These are phyloP conservation scores for Falco peregrinus DNA, from an alignment of 2,797 vertebrate species.

Conservation along the genomic window DNA sequence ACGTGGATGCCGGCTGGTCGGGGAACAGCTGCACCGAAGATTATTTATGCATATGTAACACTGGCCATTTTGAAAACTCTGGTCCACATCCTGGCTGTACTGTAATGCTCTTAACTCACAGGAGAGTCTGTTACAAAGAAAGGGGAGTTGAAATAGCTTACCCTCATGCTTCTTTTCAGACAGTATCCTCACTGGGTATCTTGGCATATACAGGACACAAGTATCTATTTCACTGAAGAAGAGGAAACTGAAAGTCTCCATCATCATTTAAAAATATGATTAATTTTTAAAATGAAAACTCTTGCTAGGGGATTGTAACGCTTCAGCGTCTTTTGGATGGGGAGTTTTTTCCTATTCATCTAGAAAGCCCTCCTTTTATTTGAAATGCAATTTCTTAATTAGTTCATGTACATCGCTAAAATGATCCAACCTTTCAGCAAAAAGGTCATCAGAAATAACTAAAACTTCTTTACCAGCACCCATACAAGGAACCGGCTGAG, in stretches of 20 bases:
- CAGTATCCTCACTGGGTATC: background rate
- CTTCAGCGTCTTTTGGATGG: background rate
- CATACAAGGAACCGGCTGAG: background rate
- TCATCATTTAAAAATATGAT: background rate
- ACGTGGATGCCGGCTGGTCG: background rate
- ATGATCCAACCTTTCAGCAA: background rate
- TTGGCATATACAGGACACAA: background rate
- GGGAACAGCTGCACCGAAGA: slow-evolving; percentile 49
- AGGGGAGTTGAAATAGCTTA: background rate
- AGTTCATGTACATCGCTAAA: background rate
- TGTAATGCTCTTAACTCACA: background rate
- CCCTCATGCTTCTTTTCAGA: background rate
- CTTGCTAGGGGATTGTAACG: background rate
- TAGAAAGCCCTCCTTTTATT: background rate
- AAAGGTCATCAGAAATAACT: background rate
- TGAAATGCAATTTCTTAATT: background rate
- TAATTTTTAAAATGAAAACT: background rate
- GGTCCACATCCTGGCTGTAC: background rate
- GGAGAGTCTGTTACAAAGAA: background rate
- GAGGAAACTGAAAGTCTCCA: background rate
- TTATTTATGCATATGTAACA: background rate
- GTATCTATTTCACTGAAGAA: background rate
- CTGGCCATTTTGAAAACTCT: background rate
- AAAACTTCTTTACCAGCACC: background rate
- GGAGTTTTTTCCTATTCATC: no score